Base-by-base conservation (phyloP, 2,888 invertebrate genomes). In the Periphyllus acericola region DNA sequence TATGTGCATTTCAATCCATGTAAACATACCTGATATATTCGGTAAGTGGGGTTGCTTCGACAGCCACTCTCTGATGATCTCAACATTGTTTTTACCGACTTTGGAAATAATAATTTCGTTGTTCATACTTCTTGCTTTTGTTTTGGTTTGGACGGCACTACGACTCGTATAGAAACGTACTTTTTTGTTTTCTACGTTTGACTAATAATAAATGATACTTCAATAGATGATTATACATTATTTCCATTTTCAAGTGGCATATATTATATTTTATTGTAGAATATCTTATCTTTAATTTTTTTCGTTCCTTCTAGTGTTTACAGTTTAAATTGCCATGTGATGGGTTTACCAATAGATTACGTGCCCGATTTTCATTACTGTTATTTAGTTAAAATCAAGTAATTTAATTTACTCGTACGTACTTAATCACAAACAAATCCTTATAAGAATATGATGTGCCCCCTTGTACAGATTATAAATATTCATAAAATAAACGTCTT, bases 21-120 rank as follows among this genome's bases (percentile, higher is more conserved):
- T 36, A 36, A 9, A 9, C 46, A 46, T 80, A 89, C 89, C 89
- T 88, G 89, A 89, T 71, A 89, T 60, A 74, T 88, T 60, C 29
- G 89, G 89, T 60, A 89, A 85, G 86, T 89, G 89, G 3, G 55
- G 83, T 82, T 89, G 89, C 72, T 89, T 89, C 14, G 68, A 85
- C 9, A 89, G 34, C 89, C 89, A 89, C 0, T 88, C 89, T 71
- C 46, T 78, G 66, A 89, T 86, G 29, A 75, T 79, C 9, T 89
- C 68, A 60, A 89, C 83, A 36, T 84, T 79, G 25, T 78, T 78
- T 25, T 25, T 72, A 21, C 80, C 86, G 25, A 87, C 74, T 40
- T 87, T 60, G 4, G 72, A 9, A 40, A 87, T n/a, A 17, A 87
- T 60, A 29, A 79, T 34, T 80, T 80, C 80, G 25, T 74, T 36